Evolutionary conservation across 2,888 invertebrate genomes (phyloP).

Genomic region (Drosophila kanekoi): DNA sequence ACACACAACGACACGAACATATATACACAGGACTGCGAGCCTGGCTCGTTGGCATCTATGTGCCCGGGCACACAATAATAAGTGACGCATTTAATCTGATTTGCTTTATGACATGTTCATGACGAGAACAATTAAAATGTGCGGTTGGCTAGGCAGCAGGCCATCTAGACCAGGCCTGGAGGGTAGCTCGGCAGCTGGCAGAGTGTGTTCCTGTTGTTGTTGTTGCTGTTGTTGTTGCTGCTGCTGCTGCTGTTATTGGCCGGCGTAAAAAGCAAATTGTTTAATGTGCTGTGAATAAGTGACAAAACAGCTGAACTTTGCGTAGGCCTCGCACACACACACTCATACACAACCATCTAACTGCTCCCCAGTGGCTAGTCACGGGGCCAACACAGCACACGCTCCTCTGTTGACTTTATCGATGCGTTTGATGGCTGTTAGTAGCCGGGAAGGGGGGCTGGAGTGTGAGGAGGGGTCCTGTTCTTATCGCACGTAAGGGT

Average conservation of each 20-base stretch:
- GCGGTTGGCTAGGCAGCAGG: constrained; percentile 76
- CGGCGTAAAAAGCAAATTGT: constrained; percentile 82
- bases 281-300: constrained; percentile 83
- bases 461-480: not conserved
- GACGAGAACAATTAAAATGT: constrained; percentile 83
- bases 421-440: constrained; percentile 41
- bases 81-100: constrained; percentile 82
- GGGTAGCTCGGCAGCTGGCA: constrained; percentile 25
- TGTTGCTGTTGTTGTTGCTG: constrained; percentile 18
- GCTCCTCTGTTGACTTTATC: constrained; percentile 69
- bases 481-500: constrained; percentile 60
- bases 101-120: constrained; percentile 83
- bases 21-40: constrained; percentile 12
- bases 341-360: not conserved
- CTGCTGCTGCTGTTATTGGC: constrained; percentile 67
- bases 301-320: constrained; percentile 79
- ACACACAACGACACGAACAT: constrained; percentile 14
- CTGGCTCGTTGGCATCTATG: constrained; percentile 19
- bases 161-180: constrained; percentile 37
- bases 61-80: constrained; percentile 73
- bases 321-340: constrained; percentile 55
- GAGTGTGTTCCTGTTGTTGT: constrained; percentile 1
- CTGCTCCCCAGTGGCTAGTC: constrained; percentile 51
- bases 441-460: no score
- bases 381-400: constrained; percentile 33